Conservation (phyloP, 2,888 invertebrate species). For the Rotaria macrura region DNA sequence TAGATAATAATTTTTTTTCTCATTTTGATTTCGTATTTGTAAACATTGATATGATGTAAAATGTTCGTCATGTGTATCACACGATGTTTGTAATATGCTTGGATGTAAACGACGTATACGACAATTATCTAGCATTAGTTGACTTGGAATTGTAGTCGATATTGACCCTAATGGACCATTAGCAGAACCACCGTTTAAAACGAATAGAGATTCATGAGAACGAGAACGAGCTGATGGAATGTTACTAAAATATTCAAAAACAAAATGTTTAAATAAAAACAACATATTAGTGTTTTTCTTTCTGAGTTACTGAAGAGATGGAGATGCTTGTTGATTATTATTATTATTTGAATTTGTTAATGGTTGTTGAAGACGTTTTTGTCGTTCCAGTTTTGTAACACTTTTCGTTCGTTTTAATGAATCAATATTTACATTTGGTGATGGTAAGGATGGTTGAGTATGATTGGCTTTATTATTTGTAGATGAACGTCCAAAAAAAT, state of each 20-base stretch:
- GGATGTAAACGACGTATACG: not conserved
- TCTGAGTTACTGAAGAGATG: not conserved
- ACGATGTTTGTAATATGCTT: not conserved
- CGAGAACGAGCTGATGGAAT: constrained; percentile 27
- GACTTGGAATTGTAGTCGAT: not conserved
- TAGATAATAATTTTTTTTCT: not conserved
- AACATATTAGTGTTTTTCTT: too few relatives aligned
- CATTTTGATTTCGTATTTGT: not conserved
- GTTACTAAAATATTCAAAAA: not conserved
- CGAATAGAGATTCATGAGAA: constrained; percentile 29
- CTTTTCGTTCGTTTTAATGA: constrained; percentile 32
- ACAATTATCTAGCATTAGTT: constrained; percentile 8
- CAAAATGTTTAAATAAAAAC: not conserved
- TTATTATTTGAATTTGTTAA: not conserved
- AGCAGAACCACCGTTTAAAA: not conserved
- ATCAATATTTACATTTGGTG: constrained; percentile 1
- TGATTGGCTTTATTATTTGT: not conserved
- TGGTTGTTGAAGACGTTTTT: constrained; percentile 2
- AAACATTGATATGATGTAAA: not conserved
- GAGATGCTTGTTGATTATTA: not conserved
- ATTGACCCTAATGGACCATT: not conserved
- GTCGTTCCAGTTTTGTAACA: constrained; percentile 30
- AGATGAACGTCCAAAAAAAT: constrained; percentile 11
- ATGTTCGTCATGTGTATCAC: not conserved
- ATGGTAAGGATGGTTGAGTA: not conserved